phyloP scores from a whole-genome alignment of 1,140 invertebrate genomes.

The Asbolus verrucosus region DNA sequence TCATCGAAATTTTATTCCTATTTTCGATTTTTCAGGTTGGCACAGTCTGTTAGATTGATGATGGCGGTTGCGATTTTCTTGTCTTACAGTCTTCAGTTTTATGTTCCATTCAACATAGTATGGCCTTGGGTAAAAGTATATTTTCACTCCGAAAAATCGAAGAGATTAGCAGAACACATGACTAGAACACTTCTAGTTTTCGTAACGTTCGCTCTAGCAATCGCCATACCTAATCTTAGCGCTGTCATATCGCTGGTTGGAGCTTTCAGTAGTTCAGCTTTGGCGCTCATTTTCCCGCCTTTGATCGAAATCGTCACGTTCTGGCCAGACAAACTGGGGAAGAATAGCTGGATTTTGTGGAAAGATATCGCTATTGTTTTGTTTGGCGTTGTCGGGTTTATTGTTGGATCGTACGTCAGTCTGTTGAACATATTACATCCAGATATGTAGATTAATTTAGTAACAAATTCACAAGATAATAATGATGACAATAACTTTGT shows the following conservation, averaged over 20 bases:
- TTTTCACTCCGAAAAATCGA: slow-evolving; percentile 70
- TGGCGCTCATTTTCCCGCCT: slow-evolving; percentile 92
- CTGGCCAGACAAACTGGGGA: slow-evolving; percentile 75
- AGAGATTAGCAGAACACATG: slow-evolving; percentile 75
- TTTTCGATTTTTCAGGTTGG: slow-evolving; percentile 73
- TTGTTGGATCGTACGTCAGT: slow-evolving; percentile 84
- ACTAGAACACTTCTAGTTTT: slow-evolving; percentile 79
- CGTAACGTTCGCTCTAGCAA: slow-evolving; percentile 85
- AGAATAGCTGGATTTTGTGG: slow-evolving; percentile 73
- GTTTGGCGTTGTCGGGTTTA: slow-evolving; percentile 81
- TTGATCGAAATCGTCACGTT: slow-evolving; percentile 89
- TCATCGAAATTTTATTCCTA: slow-evolving; percentile 10
- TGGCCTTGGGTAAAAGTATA: slow-evolving; percentile 79
- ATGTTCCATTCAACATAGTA: slow-evolving; percentile 91
- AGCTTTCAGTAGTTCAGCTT: slow-evolving; percentile 87
- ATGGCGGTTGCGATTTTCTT: slow-evolving; percentile 90
- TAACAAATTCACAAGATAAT: slow-evolving; percentile 20
- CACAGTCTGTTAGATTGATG: slow-evolving; percentile 81
- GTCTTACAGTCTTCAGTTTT: slow-evolving; percentile 91
- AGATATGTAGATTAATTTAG: slow-evolving; percentile 43
- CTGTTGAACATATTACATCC: slow-evolving; percentile 73
- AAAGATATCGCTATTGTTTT: slow-evolving; percentile 79
- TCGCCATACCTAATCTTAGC: slow-evolving; percentile 87
- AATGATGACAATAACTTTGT: slow-evolving; percentile 29
- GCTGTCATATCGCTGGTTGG: slow-evolving; percentile 92